Conservation (phyloP, 35 echinoderm and acorn worm species). For the Stichopus chloronotus region DNA sequence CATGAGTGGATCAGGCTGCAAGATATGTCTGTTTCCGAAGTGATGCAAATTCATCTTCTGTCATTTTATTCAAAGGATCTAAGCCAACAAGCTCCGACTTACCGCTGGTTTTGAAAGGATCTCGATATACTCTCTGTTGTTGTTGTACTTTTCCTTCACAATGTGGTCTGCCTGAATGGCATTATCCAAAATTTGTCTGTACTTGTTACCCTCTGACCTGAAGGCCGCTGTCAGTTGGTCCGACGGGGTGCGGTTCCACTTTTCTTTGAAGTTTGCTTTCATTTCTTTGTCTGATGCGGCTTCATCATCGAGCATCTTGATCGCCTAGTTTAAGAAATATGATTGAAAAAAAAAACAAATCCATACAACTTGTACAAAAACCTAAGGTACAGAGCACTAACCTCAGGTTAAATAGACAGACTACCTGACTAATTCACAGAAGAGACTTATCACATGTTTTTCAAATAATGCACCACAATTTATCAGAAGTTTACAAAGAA, state of each 20-base stretch:
- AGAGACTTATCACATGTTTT: too few species aligned
- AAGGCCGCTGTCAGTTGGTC: conserved; percentile 78
- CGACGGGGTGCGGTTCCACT: conserved; percentile 77
- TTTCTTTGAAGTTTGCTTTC: conserved; percentile 80
- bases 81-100: not conserved
- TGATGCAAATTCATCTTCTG: too few species aligned
- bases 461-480: too few species aligned
- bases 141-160: conserved; percentile 83
- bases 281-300: conserved; percentile 73
- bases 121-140: conserved; percentile 69
- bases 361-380: not conserved
- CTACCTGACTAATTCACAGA: too few species aligned
- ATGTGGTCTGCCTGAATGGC: conserved; percentile 89
- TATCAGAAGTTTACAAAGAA: too few species aligned
- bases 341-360: not conserved
- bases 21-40: too few species aligned
- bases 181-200: conserved; percentile 87
- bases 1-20: too few species aligned
- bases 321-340: conserved; percentile 37
- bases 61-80: too few species aligned
- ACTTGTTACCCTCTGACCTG: conserved; percentile 79
- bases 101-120: conserved; percentile 81
- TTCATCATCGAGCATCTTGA: conserved; percentile 84
- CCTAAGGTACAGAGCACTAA: not conserved
- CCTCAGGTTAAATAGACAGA: not conserved